Evolutionary conservation across 2,797 vertebrate genomes (phyloP).

Genomic region (Balearica regulorum): DNA sequence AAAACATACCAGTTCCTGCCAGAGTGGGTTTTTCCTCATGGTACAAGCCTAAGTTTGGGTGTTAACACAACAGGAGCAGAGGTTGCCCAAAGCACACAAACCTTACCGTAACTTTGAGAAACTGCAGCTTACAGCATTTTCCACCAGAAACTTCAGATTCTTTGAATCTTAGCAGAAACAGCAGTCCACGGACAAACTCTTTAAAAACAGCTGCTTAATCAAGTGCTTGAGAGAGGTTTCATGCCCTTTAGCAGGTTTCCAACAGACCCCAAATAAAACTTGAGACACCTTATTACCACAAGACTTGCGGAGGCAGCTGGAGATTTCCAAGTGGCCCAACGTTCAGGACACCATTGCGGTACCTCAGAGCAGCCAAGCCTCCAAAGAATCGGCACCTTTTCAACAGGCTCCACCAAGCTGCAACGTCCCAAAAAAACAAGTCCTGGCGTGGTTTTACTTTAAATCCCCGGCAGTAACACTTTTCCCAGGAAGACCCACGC

Average conservation of each 20-base stretch:
- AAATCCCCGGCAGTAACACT: neutral
- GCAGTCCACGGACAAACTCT: neutral
- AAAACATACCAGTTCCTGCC: neutral
- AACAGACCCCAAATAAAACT: neutral
- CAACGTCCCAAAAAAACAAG: neutral
- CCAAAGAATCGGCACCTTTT: neutral
- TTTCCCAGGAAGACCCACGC: neutral
- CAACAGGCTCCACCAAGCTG: neutral
- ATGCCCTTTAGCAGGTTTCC: neutral
- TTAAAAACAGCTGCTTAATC: neutral
- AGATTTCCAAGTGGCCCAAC: neutral
- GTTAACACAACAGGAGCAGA: neutral
- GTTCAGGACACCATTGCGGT: neutral
- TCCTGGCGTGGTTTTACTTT: neutral
- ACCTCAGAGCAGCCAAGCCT: neutral
- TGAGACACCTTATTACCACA: neutral
- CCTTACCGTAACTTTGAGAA: neutral
- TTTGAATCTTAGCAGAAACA: neutral
- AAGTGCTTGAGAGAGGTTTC: neutral
- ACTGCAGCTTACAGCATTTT: neutral
- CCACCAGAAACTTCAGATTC: neutral
- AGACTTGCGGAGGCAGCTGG: neutral
- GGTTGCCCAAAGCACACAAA: neutral
- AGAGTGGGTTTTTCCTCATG: accelerated
- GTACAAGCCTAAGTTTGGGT: neutral